These are phyloP conservation scores for Arctopsyche grandis DNA, from an alignment of 1,140 invertebrate species.

Conservation along the genomic window DNA sequence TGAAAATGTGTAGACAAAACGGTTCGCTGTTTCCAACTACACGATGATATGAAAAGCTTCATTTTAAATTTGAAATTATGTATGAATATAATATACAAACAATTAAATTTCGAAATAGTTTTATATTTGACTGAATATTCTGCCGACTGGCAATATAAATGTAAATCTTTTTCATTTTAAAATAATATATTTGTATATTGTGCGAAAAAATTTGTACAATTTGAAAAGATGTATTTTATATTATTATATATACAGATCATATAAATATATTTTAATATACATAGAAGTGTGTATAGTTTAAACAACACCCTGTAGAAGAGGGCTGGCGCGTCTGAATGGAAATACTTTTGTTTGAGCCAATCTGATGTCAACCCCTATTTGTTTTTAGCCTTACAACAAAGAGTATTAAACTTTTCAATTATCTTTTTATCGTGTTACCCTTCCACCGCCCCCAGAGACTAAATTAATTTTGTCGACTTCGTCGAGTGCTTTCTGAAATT, in stretches of 20 bases:
- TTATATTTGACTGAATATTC: too few species aligned
- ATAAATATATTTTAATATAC: neutral
- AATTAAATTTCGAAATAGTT: too few species aligned
- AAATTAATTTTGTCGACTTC: constrained; percentile 69
- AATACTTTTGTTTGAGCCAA: constrained; percentile 55
- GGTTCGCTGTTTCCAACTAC: constrained; percentile 29
- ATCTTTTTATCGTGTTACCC: constrained; percentile 67
- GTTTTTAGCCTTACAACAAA: constrained; percentile 55
- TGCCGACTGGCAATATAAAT: too few species aligned
- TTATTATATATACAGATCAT: too few species aligned
- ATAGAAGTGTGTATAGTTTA: neutral
- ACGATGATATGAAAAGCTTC: constrained; percentile 7
- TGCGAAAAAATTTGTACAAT: too few species aligned
- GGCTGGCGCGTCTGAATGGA: constrained; percentile 45
- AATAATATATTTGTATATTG: too few species aligned
- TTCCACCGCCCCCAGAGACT: constrained; percentile 61
- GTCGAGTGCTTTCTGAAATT: constrained; percentile 55
- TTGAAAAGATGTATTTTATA: too few species aligned
- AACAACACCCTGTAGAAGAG: neutral
- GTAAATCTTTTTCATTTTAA: too few species aligned
- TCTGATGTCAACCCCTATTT: constrained; percentile 55
- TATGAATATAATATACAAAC: too few species aligned
- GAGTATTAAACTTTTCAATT: constrained; percentile 69
- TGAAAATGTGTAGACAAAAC: constrained; percentile 41
- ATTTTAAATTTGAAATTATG: neutral